phyloP scores from a whole-genome alignment of 2,888 invertebrate genomes.

The Tetragnatha montana region DNA sequence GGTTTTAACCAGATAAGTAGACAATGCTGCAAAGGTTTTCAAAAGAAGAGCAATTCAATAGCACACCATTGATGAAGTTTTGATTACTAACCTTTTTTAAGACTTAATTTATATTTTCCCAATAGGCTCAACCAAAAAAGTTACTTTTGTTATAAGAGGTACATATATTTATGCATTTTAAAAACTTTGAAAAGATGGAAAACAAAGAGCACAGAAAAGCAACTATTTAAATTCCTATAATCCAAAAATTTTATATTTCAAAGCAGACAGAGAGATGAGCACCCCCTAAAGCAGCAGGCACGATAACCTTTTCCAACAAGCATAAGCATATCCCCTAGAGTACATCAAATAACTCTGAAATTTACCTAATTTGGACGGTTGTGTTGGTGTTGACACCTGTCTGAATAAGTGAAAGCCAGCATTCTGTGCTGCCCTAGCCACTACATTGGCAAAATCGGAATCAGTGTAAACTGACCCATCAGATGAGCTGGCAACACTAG shows the following conservation, averaged over 20 bases:
- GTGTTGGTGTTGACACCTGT: conserved; percentile 29
- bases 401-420: conserved; percentile 74
- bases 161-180: too few species aligned
- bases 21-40: too few species aligned
- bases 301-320: neutral
- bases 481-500: conserved; percentile 75
- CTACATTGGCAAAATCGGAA: conserved; percentile 77
- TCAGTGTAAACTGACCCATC: conserved; percentile 77
- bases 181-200: too few species aligned
- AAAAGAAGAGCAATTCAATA: too few species aligned
- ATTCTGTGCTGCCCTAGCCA: conserved; percentile 77
- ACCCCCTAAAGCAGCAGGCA: neutral
- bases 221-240: neutral
- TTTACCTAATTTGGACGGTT: conserved; percentile 68
- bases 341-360: neutral
- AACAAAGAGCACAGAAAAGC: too few species aligned
- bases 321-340: neutral
- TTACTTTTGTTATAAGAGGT: too few species aligned
- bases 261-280: neutral
- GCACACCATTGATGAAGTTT: too few species aligned
- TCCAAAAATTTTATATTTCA: neutral
- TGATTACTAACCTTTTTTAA: too few species aligned
- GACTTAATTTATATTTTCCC: too few species aligned
- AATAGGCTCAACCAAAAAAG: too few species aligned
- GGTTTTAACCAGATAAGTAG: too few species aligned